Evolutionary conservation across 2,113 vertebrate species (phyloP), one percentile per base, ranked within the genome.

Genomic region (Melanostigma gelatinosum): DNA sequence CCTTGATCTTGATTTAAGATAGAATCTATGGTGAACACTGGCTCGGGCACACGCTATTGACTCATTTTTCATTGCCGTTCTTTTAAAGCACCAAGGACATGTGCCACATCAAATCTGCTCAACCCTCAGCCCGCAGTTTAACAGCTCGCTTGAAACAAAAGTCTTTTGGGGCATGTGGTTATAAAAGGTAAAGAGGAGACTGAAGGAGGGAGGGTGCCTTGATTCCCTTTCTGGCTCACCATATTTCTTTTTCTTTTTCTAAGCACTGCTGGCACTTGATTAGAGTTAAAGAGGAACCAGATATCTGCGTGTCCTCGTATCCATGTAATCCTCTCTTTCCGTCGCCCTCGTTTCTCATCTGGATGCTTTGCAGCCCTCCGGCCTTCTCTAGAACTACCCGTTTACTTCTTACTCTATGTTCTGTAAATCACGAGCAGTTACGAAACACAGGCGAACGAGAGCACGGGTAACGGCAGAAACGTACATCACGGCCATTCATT

Each of bases 11-110:
- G 85, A 91, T 92, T 91, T 90, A 85, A 91, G 87, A 87, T 67
- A 75, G 44, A 91, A 86, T 91, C 83, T 69, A 89, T 91, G 88
- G 79, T 81, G 81, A 90, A 90, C 72, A 84, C 80, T 87, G 72
- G 78, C 80, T 79, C 54, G 73, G 83, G 75, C 82, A 85, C 86
- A 85, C 52, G 46, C 83, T 85, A 87, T 91, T 92, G 86, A 93
- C 92, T 87, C 64, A 88, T 84, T 89, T 93, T 94, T 92, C 87
- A 93, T 92, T 89, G 84, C 75, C 54, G 63, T 87, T 91, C 90
- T 94, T 94, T 93, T 87, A 91, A 92, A 91, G 82, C 77, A 91
- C 88, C 93, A 95, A 94, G 93, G 94, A 94, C 94, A 90, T 90
- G 85, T 88, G 89, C 89, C 85, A 90, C 88, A 93, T 94, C 83